These are phyloP conservation scores for Scomber colias DNA, from an alignment of 2,113 vertebrate species.

Conservation along the genomic window DNA sequence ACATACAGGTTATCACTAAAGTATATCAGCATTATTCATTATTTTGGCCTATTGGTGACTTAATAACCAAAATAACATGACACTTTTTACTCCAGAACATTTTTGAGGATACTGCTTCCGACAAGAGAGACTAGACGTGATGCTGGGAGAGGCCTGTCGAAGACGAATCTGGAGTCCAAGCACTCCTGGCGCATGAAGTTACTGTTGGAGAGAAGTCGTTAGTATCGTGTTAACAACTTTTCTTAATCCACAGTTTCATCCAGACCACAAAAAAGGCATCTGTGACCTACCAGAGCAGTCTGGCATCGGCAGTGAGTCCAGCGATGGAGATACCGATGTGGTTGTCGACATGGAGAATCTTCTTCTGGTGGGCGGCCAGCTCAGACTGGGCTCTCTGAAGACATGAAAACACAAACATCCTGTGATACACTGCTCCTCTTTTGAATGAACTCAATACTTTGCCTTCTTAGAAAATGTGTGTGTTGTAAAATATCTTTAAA, in stretches of 20 bases:
- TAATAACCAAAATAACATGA: not conserved
- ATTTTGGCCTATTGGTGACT: not conserved
- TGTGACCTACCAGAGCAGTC: constrained; percentile 92
- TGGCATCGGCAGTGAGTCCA: constrained; percentile 96
- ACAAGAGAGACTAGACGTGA: constrained; percentile 96
- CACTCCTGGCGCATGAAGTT: constrained; percentile 99
- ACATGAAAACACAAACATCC: constrained; percentile 17
- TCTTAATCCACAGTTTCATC: not conserved
- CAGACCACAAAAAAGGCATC: not conserved
- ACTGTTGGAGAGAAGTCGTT: constrained; percentile 68
- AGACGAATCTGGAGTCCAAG: constrained; percentile 98
- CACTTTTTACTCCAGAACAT: not conserved
- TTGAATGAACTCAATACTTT: not conserved
- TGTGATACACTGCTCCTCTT: not conserved
- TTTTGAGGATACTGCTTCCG: constrained; percentile 98
- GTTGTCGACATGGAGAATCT: constrained; percentile 98
- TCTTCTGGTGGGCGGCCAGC: constrained; percentile 98
- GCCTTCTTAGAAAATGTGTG: not conserved
- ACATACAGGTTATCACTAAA: too few relatives aligned
- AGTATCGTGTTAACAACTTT: not conserved
- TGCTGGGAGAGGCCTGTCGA: constrained; percentile 95
- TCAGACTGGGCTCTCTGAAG: constrained; percentile 97
- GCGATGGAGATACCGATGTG: constrained; percentile 98
- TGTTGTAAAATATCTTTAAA: too few relatives aligned
- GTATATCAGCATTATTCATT: too few relatives aligned